Conservation (phyloP, 2,797 vertebrate genomes). For the Esox masquinongy region DNA sequence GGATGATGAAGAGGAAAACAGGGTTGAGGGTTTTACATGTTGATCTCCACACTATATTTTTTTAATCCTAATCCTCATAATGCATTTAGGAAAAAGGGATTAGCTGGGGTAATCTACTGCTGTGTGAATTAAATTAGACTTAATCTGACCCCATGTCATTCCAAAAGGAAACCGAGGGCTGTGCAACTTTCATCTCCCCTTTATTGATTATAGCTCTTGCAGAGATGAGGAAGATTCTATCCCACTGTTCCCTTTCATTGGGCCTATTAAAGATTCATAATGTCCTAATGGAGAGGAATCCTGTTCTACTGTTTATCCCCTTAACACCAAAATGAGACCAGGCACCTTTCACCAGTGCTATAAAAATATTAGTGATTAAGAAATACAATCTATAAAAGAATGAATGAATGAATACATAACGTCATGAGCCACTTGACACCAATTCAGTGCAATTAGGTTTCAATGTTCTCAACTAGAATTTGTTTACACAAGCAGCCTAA, state of each 20-base stretch:
- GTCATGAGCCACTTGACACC: too few species aligned
- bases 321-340: background rate
- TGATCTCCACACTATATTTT: constrained; percentile 31
- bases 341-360: background rate
- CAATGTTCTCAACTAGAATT: too few species aligned
- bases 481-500: too few species aligned
- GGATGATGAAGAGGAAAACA: too few species aligned
- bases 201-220: constrained; percentile 75
- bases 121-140: constrained; percentile 73
- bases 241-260: constrained; percentile 78
- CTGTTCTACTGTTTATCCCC: constrained; percentile 54
- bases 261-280: constrained; percentile 76
- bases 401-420: too few species aligned
- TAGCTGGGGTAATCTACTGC: constrained; percentile 68
- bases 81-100: constrained; percentile 55
- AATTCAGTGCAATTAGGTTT: too few species aligned
- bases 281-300: constrained; percentile 66
- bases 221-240: constrained; percentile 73
- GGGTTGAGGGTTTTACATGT: constrained; percentile 16
- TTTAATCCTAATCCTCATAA: constrained; percentile 62
- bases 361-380: too few species aligned
- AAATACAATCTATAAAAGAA: too few species aligned
- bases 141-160: constrained; percentile 74
- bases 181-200: constrained; percentile 74
- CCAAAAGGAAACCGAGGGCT: constrained; percentile 66